Conservation (phyloP, 2,797 vertebrate genomes). For the Catharus ustulatus region DNA sequence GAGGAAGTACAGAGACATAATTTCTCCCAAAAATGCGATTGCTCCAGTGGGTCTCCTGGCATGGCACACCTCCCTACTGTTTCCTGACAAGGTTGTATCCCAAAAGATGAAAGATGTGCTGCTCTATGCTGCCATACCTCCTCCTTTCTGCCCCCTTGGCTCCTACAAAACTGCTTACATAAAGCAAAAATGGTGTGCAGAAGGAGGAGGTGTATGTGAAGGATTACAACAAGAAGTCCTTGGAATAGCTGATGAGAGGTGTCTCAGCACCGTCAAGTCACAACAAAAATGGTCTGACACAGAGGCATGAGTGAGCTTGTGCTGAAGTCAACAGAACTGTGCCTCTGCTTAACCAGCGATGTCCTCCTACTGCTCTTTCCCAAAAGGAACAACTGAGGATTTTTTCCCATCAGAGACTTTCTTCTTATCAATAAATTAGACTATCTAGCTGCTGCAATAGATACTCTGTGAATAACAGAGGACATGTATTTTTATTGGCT, state of each 20-base stretch:
- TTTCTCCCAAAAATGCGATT: background rate
- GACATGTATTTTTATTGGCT: background rate
- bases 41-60: fast-evolving
- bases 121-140: background rate
- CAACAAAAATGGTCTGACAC: background rate
- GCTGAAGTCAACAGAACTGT: background rate
- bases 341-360: background rate
- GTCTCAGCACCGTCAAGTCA: background rate
- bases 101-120: background rate
- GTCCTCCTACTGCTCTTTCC: background rate
- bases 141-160: background rate
- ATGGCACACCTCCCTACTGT: background rate
- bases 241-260: background rate
- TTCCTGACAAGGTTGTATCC: background rate
- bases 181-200: background rate
- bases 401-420: background rate
- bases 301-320: background rate
- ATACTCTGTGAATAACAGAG: background rate
- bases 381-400: background rate
- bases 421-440: background rate
- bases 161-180: background rate
- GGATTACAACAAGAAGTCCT: background rate
- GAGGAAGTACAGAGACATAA: background rate
- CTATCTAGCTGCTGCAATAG: background rate
- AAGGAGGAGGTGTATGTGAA: background rate